Evolutionary conservation across 2,797 vertebrate genomes (phyloP), one percentile per base, ranked within the genome.

Genomic region (Ptychobarbus kaznakovi): DNA sequence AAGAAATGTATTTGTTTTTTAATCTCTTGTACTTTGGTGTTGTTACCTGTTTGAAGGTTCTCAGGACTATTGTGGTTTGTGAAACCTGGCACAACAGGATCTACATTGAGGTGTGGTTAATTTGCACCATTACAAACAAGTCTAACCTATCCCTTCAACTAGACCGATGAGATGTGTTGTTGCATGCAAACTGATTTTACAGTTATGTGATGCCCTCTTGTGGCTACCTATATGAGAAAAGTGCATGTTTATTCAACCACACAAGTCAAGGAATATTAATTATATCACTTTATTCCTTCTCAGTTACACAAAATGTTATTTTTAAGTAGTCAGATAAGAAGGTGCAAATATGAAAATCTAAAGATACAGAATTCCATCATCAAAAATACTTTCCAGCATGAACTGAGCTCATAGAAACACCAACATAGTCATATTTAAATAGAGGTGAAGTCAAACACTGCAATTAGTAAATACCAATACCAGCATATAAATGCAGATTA

Each of bases 301-400:
- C 32, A 28, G 22, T 66, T 16, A 20, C 51, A 83, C 42, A 25
- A 56, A 32, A 10, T 9, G 4, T 51, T 61, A 32, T 22, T 32
- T 18, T 66, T 18, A 35, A 82, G 8, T n/a, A 28, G n/a, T 76
- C 69, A 78, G 68, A 18, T 28, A 72, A 58, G 28, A 42, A 56
- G 2, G 35, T 53, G 32, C 9, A 49, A 44, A 38, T 7, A 68
- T 18, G 12, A 18, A 76, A 42, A 76, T 51, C 18, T 32, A 20
- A 28, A 78, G 61, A 42, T 18, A 32, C 12, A 49, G 28, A 75
- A 75, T 49, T n/a, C 28, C 51, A 40, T 53, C 3, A 69, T 56
- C 10, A 69, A 84, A 68, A 78, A 83, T 83, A 83, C 32, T 83
- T 76, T 18, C 12, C 13, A 49, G 20, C 9, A 65, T 40, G 13